These are phyloP conservation scores for Adineta ricciae DNA, from an alignment of 2,888 invertebrate species.

Conservation along the genomic window DNA sequence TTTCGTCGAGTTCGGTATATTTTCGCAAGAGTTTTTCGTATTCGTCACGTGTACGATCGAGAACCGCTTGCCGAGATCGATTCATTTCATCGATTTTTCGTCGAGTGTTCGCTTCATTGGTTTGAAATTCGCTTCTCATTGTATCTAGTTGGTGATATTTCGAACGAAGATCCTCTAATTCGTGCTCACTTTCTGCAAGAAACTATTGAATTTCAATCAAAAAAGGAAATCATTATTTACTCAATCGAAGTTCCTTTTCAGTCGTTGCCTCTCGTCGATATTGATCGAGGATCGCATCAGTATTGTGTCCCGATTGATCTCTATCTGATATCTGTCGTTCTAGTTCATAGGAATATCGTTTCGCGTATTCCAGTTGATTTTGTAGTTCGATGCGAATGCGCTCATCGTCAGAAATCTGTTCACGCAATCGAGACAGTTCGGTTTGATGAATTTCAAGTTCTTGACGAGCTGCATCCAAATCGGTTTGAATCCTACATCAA, in stretches of 20 bases:
- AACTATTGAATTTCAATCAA: not conserved
- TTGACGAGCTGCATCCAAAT: not conserved
- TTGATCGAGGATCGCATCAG: not conserved
- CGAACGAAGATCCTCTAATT: not conserved
- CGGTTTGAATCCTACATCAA: not conserved
- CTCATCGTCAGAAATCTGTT: not conserved
- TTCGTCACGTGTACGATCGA: constrained; percentile 21
- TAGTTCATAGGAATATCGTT: not conserved
- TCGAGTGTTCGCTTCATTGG: not conserved
- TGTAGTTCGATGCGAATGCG: not conserved
- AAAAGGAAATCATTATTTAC: not conserved
- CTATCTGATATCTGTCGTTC: not conserved
- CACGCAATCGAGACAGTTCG: not conserved
- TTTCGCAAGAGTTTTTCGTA: constrained; percentile 11
- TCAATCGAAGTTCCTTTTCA: constrained; percentile 16
- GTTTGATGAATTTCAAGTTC: not conserved
- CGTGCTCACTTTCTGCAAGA: not conserved
- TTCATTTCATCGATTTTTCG: not conserved
- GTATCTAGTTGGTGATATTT: not conserved
- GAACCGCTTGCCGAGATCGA: not conserved
- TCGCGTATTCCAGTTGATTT: not conserved
- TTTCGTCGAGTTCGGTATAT: constrained; percentile 3
- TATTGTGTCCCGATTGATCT: not conserved
- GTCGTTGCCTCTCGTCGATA: not conserved
- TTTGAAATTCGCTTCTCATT: not conserved